These are phyloP conservation scores for Cyclophora punctaria DNA, from an alignment of 2,888 invertebrate genomes.

Conservation along the genomic window DNA sequence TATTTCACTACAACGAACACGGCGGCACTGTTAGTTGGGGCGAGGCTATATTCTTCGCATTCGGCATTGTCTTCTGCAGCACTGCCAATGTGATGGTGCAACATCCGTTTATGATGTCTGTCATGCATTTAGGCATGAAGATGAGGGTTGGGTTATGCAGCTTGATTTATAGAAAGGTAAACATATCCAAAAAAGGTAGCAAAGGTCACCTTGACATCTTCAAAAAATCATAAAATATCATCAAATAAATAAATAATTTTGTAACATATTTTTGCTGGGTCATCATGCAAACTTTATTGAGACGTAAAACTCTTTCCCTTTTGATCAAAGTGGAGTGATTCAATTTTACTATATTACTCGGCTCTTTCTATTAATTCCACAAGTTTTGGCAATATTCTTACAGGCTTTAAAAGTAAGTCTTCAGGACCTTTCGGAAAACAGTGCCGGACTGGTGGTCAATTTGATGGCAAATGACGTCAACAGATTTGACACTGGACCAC, in stretches of 20 bases:
- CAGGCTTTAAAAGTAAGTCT: constrained; percentile 61
- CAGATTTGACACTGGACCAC: constrained; percentile 80
- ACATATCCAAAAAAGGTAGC: no score
- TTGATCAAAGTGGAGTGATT: no score
- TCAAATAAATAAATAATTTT: no score
- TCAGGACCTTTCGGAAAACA: constrained; percentile 56
- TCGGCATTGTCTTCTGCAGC: constrained; percentile 78
- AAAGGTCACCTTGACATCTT: no score
- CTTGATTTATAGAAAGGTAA: constrained; percentile 89
- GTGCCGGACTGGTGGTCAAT: constrained; percentile 71
- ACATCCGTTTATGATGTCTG: constrained; percentile 81
- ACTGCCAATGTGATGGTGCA: constrained; percentile 78
- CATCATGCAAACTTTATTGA: no score
- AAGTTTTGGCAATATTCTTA: constrained; percentile 10
- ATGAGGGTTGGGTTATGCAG: constrained; percentile 88
- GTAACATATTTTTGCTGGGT: no score
- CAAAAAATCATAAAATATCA: no score
- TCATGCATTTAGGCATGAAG: constrained; percentile 87
- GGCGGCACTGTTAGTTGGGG: constrained; percentile 67
- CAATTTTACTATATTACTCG: no score
- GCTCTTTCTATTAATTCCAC: no score
- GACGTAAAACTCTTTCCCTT: no score
- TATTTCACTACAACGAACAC: constrained; percentile 76
- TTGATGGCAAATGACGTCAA: constrained; percentile 85
- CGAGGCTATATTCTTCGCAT: constrained; percentile 80